These are phyloP conservation scores for Periphyllus acericola DNA, from an alignment of 2,888 invertebrate species.

Conservation along the genomic window DNA sequence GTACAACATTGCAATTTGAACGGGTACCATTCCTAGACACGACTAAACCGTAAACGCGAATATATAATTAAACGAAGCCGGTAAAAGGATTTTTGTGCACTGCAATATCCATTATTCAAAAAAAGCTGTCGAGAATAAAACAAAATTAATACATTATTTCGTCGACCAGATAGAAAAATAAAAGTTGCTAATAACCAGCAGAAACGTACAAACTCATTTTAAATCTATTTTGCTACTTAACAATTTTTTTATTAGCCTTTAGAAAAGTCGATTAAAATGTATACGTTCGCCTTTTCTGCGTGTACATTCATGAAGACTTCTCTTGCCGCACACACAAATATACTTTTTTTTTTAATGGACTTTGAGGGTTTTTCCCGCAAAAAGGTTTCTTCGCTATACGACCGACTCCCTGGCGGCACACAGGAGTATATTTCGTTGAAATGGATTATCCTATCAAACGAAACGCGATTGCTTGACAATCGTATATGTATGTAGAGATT, in stretches of 20 bases:
- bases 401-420: conserved; percentile 43
- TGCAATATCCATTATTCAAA: no score
- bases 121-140: no score
- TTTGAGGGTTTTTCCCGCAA: conserved; percentile 39
- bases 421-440: conserved; percentile 38
- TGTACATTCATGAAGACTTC: conserved; percentile 39
- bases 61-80: no score
- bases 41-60: no score
- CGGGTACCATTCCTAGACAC: no score
- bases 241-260: conserved; percentile 41
- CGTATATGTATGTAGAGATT: conserved; percentile 15
- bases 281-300: conserved; percentile 34
- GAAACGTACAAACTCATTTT: conserved; percentile 16
- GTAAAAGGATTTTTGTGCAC: no score
- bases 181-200: not conserved
- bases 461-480: conserved; percentile 46
- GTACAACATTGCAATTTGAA: no score
- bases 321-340: not conserved
- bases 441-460: conserved; percentile 54
- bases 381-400: conserved; percentile 24
- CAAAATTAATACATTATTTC: no score
- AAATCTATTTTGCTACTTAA: conserved; percentile 23
- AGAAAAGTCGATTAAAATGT: conserved; percentile 45
- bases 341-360: conserved; percentile 41
- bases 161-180: not conserved